Evolutionary conservation across 2,797 vertebrate genomes (phyloP).

Genomic region (Epinephelus coioides): DNA sequence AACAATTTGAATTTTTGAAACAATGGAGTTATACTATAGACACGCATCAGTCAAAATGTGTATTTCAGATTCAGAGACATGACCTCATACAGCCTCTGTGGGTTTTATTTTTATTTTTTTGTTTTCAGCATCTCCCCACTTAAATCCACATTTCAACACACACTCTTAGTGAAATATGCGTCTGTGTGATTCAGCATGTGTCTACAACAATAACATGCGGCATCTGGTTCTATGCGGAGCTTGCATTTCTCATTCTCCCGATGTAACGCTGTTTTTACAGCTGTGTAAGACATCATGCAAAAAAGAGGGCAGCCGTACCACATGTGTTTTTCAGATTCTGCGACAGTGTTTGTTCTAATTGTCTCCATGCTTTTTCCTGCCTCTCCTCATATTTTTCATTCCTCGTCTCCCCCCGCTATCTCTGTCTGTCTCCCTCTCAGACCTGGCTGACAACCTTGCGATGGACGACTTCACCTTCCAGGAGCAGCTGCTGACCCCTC

Average conservation of each 20-base stretch:
- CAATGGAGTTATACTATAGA: slow-evolving; percentile 2
- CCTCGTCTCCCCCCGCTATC: slow-evolving; percentile 36
- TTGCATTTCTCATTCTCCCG: slow-evolving; percentile 50
- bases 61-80: slow-evolving; percentile 34
- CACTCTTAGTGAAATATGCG: slow-evolving; percentile 55
- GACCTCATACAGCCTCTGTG: slow-evolving; percentile 40
- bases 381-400: slow-evolving; percentile 63
- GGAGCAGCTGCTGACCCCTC: slow-evolving; percentile 87
- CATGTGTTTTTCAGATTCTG: slow-evolving; percentile 72
- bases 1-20: slow-evolving; percentile 1
- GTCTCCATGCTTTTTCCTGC: slow-evolving; percentile 66
- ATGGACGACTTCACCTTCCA: slow-evolving; percentile 89
- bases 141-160: slow-evolving; percentile 63
- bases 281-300: slow-evolving; percentile 70
- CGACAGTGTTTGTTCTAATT: slow-evolving; percentile 68
- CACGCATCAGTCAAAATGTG: neutral
- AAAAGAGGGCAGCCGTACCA: slow-evolving; percentile 65
- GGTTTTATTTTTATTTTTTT: slow-evolving; percentile 54
- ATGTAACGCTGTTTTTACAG: slow-evolving; percentile 77
- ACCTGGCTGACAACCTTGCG: slow-evolving; percentile 86
- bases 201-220: slow-evolving; percentile 67
- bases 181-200: slow-evolving; percentile 59
- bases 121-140: slow-evolving; percentile 52
- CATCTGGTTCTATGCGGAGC: slow-evolving; percentile 71
- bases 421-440: slow-evolving; percentile 70